phyloP scores from a whole-genome alignment of 2,113 vertebrate species.

The Arenaria interpres region DNA sequence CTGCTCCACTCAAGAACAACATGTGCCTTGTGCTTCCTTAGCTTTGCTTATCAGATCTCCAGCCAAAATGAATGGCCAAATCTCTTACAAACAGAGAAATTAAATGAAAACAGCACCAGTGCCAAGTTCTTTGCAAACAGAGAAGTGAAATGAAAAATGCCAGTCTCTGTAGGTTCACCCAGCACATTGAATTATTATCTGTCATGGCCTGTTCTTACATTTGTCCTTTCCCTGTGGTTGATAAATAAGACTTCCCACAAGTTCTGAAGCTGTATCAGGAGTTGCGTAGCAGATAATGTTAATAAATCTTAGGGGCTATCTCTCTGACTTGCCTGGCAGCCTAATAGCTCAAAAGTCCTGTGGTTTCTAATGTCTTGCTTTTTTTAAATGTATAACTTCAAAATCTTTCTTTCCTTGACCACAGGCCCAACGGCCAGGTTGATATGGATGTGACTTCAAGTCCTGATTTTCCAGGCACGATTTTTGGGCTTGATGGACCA shows the following conservation, averaged over 20 bases:
- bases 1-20: slow-evolving; percentile 36
- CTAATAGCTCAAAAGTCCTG: slow-evolving; percentile 41
- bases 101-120: slow-evolving; percentile 64
- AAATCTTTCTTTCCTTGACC: background rate
- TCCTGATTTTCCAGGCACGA: background rate
- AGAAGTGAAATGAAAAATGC: slow-evolving; percentile 65
- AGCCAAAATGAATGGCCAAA: slow-evolving; percentile 66
- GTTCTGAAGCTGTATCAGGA: slow-evolving; percentile 50
- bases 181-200: slow-evolving; percentile 62
- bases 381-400: background rate
- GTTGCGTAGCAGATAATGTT: slow-evolving; percentile 11
- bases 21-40: slow-evolving; percentile 14
- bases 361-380: background rate
- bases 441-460: background rate
- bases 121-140: slow-evolving; percentile 68
- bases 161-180: slow-evolving; percentile 37
- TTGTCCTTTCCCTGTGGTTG: slow-evolving; percentile 60
- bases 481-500: background rate
- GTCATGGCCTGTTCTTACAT: slow-evolving; percentile 45
- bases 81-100: slow-evolving; percentile 68
- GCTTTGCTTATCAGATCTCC: slow-evolving; percentile 58
- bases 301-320: slow-evolving; percentile 54
- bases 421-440: background rate
- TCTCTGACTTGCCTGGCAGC: slow-evolving; percentile 47
- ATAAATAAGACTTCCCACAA: slow-evolving; percentile 66